These are phyloP conservation scores for Hemiprocne comata DNA, from an alignment of 2,113 vertebrate species.

Conservation along the genomic window DNA sequence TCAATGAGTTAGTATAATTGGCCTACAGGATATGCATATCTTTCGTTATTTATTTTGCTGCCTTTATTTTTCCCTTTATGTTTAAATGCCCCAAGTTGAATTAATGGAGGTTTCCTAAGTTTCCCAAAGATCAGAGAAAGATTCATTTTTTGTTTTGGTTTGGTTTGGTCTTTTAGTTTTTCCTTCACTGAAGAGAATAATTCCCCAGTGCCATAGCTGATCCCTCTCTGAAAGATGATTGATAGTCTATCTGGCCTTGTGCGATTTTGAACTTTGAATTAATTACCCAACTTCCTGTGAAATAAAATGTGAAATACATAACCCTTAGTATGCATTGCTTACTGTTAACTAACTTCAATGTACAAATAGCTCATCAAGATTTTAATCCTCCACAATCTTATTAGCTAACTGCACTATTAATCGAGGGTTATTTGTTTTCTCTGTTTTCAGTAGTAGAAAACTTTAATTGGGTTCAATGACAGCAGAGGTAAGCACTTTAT, in stretches of 20 bases:
- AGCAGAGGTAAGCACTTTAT: neutral
- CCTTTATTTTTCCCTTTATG: neutral
- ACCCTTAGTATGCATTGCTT: neutral
- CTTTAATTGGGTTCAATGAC: neutral
- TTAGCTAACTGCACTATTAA: neutral
- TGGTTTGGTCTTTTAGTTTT: neutral
- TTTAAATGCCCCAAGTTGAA: neutral
- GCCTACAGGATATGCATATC: neutral
- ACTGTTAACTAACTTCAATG: neutral
- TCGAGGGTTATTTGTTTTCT: neutral
- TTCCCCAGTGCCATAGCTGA: neutral
- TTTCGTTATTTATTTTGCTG: neutral
- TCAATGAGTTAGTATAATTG: neutral
- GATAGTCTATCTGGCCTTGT: neutral
- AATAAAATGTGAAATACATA: neutral
- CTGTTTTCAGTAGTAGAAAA: neutral
- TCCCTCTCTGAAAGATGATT: neutral
- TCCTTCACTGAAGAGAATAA: neutral
- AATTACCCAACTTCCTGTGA: neutral
- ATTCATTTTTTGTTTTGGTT: neutral
- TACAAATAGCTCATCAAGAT: neutral
- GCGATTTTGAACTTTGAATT: neutral
- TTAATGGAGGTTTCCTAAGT: neutral
- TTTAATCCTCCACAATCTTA: neutral
- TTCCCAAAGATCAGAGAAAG: neutral